A percentile compares a stretch with the other conserved stretches of the same genome.
These are phyloP conservation scores for Eupeodes latifasciatus DNA, from an alignment of 2,888 invertebrate genomes.

Conservation along the genomic window DNA sequence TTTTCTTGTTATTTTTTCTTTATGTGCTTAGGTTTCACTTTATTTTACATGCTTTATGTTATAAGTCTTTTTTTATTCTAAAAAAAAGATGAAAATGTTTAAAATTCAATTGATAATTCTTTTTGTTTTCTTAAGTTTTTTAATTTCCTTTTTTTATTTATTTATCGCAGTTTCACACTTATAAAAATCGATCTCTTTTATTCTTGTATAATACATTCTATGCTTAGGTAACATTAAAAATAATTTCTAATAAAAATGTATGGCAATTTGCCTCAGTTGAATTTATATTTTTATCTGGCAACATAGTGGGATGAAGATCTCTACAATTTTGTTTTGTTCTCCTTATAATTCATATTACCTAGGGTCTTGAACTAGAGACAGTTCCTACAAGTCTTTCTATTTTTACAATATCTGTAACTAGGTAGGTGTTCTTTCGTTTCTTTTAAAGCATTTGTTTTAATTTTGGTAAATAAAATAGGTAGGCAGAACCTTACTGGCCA, in stretches of 20 bases:
- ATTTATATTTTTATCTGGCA: conserved; percentile 61
- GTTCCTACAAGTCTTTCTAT: conserved; percentile 74
- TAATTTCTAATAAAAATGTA: conserved; percentile 37
- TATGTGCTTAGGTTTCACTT: conserved; percentile 61
- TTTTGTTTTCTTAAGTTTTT: background rate
- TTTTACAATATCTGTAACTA: conserved; percentile 61
- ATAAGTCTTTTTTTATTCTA: conserved; percentile 77
- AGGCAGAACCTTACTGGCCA: conserved; percentile 21
- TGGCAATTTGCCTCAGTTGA: conserved; percentile 72
- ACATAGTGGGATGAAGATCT: conserved; percentile 54
- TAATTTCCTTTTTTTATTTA: conserved; percentile 30
- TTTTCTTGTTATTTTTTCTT: conserved; percentile 34
- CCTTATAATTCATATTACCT: conserved; percentile 45
- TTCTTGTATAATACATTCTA: conserved; percentile 75
- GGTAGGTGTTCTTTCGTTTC: conserved; percentile 41
- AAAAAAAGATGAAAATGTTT: conserved; percentile 74
- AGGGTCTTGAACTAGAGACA: conserved; percentile 55
- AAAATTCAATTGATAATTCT: conserved; percentile 65
- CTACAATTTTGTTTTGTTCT: conserved; percentile 23
- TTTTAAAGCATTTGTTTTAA: conserved; percentile 50
- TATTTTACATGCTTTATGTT: conserved; percentile 71
- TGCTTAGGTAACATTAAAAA: conserved; percentile 64
- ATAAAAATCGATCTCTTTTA: conserved; percentile 74
- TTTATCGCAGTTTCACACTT: conserved; percentile 77
- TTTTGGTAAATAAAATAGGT: conserved; percentile 43